Evolutionary conservation across 2,888 invertebrate genomes (phyloP), one percentile per base, ranked within the genome.

Genomic region (Pogonocherus hispidulus): DNA sequence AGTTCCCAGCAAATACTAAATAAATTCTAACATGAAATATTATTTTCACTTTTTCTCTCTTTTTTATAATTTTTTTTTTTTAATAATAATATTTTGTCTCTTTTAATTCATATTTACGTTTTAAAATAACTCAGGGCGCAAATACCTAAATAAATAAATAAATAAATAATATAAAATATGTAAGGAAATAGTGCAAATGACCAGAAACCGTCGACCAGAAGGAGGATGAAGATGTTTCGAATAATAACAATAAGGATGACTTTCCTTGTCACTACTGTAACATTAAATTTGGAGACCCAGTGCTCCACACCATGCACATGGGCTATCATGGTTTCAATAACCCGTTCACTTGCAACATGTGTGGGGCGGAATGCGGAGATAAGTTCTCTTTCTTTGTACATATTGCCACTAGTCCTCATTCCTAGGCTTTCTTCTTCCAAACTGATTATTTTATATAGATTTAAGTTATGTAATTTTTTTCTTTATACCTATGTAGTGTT

Each of bases 271-370:
- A 91, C 72, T 93, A 92, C 82, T 99, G 98, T 86, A 94, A 94
- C 82, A 96, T 98, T 62, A 90, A 91, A 2, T 99, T 98, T 84
- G 94, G 92, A 20, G 94, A 97, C 82, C 89, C 92, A 22, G 92
- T 96, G 37, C 92, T 99, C 90, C 96, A 96, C 86, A 93, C 94
- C 18, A 94, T 98, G 83, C 99, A 99, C 86, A 98, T 98, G 97
- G 96, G 97, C 71, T 98, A 95, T 86, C 99, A 99, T 84, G 95
- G 95, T 6, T 95, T 92, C 86, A 91, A 93, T 68, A 93, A 97
- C 83, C 98, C 97, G 0, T 98, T 95, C 86, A 94, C 94, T 84
- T 99, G 99, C 87, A 97, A 97, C 87, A 94, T 95, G 89, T 99
- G 99, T 83, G 98, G 98, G 0, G 91, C 93, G 78, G 88, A 91